These are phyloP conservation scores for Betta splendens DNA, from an alignment of 2,797 vertebrate species.

Conservation along the genomic window DNA sequence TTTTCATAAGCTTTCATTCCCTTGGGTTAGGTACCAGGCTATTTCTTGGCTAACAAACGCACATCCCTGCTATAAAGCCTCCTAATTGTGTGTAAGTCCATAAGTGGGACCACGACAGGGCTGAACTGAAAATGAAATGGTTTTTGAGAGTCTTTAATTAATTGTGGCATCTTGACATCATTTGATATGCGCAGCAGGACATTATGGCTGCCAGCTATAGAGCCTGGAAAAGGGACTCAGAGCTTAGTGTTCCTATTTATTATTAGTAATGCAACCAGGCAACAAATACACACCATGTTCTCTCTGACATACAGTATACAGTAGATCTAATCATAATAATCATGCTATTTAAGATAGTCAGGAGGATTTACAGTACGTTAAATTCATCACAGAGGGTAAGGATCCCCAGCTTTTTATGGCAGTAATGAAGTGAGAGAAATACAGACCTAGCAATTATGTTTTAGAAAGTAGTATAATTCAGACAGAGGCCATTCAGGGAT, in stretches of 20 bases:
- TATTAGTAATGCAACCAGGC: slow-evolving; percentile 10
- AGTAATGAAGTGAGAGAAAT: slow-evolving; percentile 1
- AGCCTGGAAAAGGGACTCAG: slow-evolving; percentile 17
- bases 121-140: slow-evolving; percentile 52
- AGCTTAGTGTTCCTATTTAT: slow-evolving; percentile 27
- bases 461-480: neutral
- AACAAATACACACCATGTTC: neutral
- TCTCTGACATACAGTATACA: neutral
- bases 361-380: neutral
- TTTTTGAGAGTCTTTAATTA: slow-evolving; percentile 71
- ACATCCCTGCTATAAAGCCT: slow-evolving; percentile 55
- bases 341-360: slow-evolving; percentile 3
- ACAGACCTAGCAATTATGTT: neutral
- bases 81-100: slow-evolving; percentile 63
- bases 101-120: slow-evolving; percentile 40
- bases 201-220: slow-evolving; percentile 54
- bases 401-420: neutral
- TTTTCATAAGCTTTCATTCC: slow-evolving; percentile 63
- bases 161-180: slow-evolving; percentile 72
- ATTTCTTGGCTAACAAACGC: slow-evolving; percentile 58
- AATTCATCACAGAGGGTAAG: slow-evolving; percentile 7
- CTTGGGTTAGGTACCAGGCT: slow-evolving; percentile 46
- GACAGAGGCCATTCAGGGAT: neutral
- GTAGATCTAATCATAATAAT: slow-evolving; percentile 1
- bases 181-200: slow-evolving; percentile 68